Percentiles rank a stretch among this genome's conserved stretches.
phyloP scores from a whole-genome alignment of 2,888 invertebrate species.

The Rotaria socialis region DNA sequence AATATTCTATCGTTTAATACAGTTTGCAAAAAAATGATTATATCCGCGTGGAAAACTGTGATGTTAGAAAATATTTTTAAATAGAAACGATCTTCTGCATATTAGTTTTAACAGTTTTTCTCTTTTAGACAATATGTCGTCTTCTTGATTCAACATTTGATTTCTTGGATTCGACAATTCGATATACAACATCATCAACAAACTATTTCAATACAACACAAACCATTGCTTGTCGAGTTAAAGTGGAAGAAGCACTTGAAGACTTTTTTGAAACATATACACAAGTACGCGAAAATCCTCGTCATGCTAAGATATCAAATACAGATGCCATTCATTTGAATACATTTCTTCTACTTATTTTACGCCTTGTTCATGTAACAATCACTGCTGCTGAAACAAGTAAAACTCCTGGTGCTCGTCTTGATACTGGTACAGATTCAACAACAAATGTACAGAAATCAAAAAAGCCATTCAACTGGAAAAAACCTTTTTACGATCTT shows the following conservation, averaged over 20 bases:
- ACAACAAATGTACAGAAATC: not conserved
- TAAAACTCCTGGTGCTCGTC: not conserved
- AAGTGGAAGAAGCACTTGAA: constrained; percentile 21
- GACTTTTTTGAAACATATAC: not conserved
- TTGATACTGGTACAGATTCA: not conserved
- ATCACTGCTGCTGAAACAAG: constrained; percentile 13
- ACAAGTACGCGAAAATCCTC: not conserved
- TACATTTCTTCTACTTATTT: not conserved
- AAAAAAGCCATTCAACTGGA: not conserved
- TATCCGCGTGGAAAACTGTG: too few relatives aligned
- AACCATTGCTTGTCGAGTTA: not conserved
- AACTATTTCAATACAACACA: not conserved
- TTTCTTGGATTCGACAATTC: not conserved
- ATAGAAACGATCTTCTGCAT: too few relatives aligned
- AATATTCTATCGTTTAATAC: too few relatives aligned
- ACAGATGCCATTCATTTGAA: not conserved
- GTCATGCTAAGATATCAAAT: not conserved
- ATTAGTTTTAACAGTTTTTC: too few relatives aligned
- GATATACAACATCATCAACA: constrained; percentile 5
- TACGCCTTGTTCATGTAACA: not conserved
- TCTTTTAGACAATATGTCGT: not conserved
- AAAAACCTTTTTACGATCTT: not conserved
- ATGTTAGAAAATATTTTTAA: too few relatives aligned
- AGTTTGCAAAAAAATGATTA: too few relatives aligned
- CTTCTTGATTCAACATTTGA: constrained; percentile 2